Base-by-base conservation (phyloP, 2,888 invertebrate genomes). In the Bombylius major region DNA sequence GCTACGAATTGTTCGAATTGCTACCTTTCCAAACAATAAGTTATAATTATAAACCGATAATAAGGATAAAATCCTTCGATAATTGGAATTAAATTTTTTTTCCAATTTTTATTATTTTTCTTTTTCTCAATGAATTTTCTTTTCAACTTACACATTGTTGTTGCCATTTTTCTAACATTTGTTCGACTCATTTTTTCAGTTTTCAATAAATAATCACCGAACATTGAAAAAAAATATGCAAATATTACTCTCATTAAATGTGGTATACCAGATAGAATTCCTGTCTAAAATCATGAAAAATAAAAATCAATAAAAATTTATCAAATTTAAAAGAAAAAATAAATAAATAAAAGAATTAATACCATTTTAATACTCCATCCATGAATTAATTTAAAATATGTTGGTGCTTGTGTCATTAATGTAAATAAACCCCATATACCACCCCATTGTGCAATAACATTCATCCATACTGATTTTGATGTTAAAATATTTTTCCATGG, bases 371-470 rank as follows among this genome's bases (percentile, higher is more conserved):
- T 82, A 63, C 82, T 76, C 80, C 82, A 83, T 50, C 84, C 82
- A 63, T 86, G 82, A 52, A 87, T 78, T 54, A 79, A 77, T 61
- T 80, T 81, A 65, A 86, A 82, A 65, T 86, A 87, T 1, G 82
- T 82, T 0, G 86, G 86, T 0, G 82, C 78, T 66, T 86, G 82
- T 0, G 84, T 83, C 77, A 85, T 79, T 14, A 86, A 69, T 0
- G 84, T 85, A 50, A 84, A 81, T 32, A 85, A 73, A 3, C 85
- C 83, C 84, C 84, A 87, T 54, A 81, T 77, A 2, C 80, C 80
- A 11, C 85, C 83, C 76, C 79, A 81, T 63, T 85, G 84, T 0
- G 83, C 79, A 11, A 82, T 65, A 23, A 81, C 77, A 60, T 81
- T 81, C 65, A 83, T 77, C 82, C 82, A 84, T 9, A 85, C 76